Conservation (phyloP, 2,113 vertebrate species). For the Zeus faber region DNA sequence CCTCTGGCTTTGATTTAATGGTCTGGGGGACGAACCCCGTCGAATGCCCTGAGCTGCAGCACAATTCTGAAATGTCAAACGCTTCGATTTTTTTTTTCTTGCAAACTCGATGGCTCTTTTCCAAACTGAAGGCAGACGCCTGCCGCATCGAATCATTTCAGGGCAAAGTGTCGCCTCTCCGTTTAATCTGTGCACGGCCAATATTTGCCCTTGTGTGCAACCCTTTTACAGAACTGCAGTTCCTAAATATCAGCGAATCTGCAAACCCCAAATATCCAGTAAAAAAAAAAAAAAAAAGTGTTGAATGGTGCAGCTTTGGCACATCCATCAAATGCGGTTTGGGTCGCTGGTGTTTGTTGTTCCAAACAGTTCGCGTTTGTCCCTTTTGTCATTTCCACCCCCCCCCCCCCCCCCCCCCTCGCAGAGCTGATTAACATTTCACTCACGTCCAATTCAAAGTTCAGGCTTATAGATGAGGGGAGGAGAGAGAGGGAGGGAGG, state of each 20-base stretch:
- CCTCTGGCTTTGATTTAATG: conserved; percentile 17
- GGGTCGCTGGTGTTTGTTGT: not conserved
- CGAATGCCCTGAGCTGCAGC: conserved; percentile 15
- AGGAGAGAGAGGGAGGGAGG: conserved; percentile 17
- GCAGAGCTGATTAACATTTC: conserved; percentile 70
- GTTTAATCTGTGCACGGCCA: conserved; percentile 9
- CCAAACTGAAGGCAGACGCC: not conserved
- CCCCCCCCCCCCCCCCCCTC: too few species aligned
- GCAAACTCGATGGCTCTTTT: conserved; percentile 2
- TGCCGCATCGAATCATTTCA: conserved; percentile 20
- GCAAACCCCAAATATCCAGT: not conserved
- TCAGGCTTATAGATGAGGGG: conserved; percentile 68
- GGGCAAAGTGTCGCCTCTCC: not conserved
- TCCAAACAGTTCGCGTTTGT: conserved; percentile 60
- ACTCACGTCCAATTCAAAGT: conserved; percentile 79
- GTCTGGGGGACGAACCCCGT: not conserved
- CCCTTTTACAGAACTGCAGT: not conserved
- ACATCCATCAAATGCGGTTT: too few species aligned
- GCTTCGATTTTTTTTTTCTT: not conserved
- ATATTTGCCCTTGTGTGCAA: not conserved
- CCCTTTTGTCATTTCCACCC: conserved; percentile 58
- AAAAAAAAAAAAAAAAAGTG: not conserved
- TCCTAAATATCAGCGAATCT: not conserved
- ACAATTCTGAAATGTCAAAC: conserved; percentile 11
- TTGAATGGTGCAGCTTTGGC: too few species aligned